Evolutionary conservation across 2,797 vertebrate species (phyloP), one percentile per base, ranked within the genome.

Genomic region (Luscinia luscinia): DNA sequence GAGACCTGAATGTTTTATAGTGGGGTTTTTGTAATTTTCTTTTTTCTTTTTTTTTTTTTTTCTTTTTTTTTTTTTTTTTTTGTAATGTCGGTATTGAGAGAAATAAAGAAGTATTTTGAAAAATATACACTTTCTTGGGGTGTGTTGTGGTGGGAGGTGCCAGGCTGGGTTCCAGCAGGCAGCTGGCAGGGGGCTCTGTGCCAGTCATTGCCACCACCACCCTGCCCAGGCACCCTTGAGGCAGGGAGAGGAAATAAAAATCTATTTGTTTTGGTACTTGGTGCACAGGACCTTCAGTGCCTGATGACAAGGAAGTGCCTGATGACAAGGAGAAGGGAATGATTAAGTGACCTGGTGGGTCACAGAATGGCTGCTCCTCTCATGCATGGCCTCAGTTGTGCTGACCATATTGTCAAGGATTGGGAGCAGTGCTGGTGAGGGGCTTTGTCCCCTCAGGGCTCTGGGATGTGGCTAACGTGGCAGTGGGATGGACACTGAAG

Each of bases 1-100:
- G 94, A 97, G 97, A 96, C 96, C 97, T 91, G 95, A 97, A 97
- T 97, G 97, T 97, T 98, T 98, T 98, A 94, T 98, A 98, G 97
- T 97, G 94, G 38, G 62, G 34, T 93, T 96, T 97, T 97, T 96
- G 87, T 96, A 95, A 96, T 94, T 94, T 94, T 94, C 64, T 95
- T 93, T 67, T 88, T 84, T 49, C 12, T 49, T 93, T 76, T 67
- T 93, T 54, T 73, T 86, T 95, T 15, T 21, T 93, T 77, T n/a
- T n/a, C n/a, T n/a, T n/a, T n/a, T n/a, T n/a, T 23, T 32, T 40
- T 89, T 93, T 94, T 94, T 41, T 59, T 66, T 64, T 95, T 96
- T 97, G 74, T 98, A 97, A 98, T 97, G 96, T 98, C 97, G 91
- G 97, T 98, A 97, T 97, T 97, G 92, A 92, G 90, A 96, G 89